Evolutionary conservation across 2,797 vertebrate genomes (phyloP).

Genomic region (Lutjanus argentimaculatus): DNA sequence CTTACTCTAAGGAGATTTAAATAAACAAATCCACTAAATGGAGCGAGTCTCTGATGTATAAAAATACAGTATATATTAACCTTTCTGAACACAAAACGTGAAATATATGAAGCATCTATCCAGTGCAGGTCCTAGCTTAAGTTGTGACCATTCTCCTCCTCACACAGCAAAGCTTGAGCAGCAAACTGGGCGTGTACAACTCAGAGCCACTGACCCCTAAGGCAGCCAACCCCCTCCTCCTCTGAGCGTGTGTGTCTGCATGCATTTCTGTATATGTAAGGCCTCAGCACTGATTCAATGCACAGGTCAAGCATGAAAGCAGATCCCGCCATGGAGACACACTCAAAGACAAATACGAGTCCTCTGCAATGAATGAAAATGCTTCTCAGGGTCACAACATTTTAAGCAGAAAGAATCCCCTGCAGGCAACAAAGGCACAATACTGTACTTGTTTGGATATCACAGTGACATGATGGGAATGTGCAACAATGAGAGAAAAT

Average conservation of each 20-base stretch:
- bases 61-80: conserved; percentile 22
- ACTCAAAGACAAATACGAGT: conserved; percentile 32
- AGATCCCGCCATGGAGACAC: conserved; percentile 43
- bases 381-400: conserved; percentile 23
- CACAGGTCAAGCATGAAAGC: conserved; percentile 67
- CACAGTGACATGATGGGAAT: conserved; percentile 43
- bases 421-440: conserved; percentile 20
- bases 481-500: conserved; percentile 67
- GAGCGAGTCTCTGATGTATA: conserved; percentile 23
- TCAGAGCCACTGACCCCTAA: conserved; percentile 52
- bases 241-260: conserved; percentile 4
- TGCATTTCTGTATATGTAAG: conserved; percentile 43
- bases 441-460: conserved; percentile 17
- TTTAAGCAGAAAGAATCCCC: conserved; percentile 34
- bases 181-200: conserved; percentile 64
- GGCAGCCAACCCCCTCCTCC: conserved; percentile 47
- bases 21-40: conserved; percentile 60
- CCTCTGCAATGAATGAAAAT: conserved; percentile 22
- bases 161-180: conserved; percentile 47
- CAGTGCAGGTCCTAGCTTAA: background rate
- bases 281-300: conserved; percentile 41
- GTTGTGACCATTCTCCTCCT: conserved; percentile 22
- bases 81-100: conserved; percentile 11
- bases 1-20: conserved; percentile 47
- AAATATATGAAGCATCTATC: conserved; percentile 13